Evolutionary conservation across 2,113 vertebrate genomes (phyloP), one percentile per base, ranked within the genome.

Genomic region (Clarias magur): DNA sequence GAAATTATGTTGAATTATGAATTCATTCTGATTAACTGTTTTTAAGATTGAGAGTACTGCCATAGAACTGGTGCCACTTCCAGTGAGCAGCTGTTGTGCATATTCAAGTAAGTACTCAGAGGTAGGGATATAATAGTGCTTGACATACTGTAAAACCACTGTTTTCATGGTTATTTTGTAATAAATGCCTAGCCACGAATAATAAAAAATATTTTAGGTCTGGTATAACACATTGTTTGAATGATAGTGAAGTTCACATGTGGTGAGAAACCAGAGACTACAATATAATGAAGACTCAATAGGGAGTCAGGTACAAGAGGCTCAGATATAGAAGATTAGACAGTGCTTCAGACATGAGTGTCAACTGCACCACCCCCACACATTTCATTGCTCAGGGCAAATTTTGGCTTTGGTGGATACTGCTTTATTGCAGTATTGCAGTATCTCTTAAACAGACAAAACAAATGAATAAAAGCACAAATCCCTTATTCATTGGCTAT

Each of bases 1-100:
- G 70, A 91, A 89, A 91, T 89, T 83, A 82, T 82, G 23, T 38
- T 57, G 81, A 88, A 87, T 89, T 88, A 90, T 86, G 30, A 84
- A 92, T 88, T 90, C 80, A 85, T 53, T 87, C 75, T 87, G 85
- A 85, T 88, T 84, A 82, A 70, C 79, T 65, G 87, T 85, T 54
- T 85, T 57, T 73, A 87, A 85, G 57, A 38, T 42, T 59, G 80
- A 68, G 80, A 83, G 54, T 42, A 72, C 27, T 67, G 63, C 27
- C 59, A 54, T 25, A 76, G 2, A 56, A 57, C 48, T 12, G 78
- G 65, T 17, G 16, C 23, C 54, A 72, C 63, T 65, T 86, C 54
- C 73, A 70, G 15, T 34, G 11, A 48, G 59, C 68, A 85, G 57
- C 76, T 87, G 82, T 34, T 73, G 3, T 85, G 53, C 76, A 88